Conservation (phyloP, 2,113 vertebrate species). For the Catharus bicknelli region DNA sequence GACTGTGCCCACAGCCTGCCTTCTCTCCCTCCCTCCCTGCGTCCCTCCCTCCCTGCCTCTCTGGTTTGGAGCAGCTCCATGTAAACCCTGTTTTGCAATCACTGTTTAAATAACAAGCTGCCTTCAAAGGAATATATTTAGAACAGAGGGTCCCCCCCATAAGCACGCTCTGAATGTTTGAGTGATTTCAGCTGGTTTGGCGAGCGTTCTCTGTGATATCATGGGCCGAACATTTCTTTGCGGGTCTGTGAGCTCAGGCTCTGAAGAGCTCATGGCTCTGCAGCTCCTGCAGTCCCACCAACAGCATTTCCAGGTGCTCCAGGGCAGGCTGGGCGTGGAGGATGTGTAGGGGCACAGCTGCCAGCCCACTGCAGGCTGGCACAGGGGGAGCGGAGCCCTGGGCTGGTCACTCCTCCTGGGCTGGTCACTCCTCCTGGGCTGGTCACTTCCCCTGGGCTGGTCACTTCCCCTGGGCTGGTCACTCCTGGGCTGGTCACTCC, state of each 20-base stretch:
- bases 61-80: neutral
- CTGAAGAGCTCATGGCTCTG: neutral
- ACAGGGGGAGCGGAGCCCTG: neutral
- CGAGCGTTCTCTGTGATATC: slow-evolving; percentile 49
- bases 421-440: neutral
- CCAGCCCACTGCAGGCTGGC: neutral
- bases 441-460: neutral
- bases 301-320: neutral
- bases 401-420: neutral
- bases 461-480: neutral
- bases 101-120: slow-evolving; percentile 50
- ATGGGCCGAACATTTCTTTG: slow-evolving; percentile 40
- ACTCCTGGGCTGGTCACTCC: neutral
- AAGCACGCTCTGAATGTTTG: slow-evolving; percentile 38
- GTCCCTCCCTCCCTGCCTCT: neutral
- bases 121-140: slow-evolving; percentile 66
- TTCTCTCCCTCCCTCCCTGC: neutral
- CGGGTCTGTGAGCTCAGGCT: neutral
- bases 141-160: slow-evolving; percentile 22
- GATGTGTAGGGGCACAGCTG: neutral
- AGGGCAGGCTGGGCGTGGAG: neutral
- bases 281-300: neutral
- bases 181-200: slow-evolving; percentile 71
- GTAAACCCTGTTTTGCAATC: slow-evolving; percentile 51
- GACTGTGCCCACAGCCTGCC: slow-evolving; percentile 25